phyloP scores from a whole-genome alignment of 2,888 invertebrate genomes.

The Catocala nupta region DNA sequence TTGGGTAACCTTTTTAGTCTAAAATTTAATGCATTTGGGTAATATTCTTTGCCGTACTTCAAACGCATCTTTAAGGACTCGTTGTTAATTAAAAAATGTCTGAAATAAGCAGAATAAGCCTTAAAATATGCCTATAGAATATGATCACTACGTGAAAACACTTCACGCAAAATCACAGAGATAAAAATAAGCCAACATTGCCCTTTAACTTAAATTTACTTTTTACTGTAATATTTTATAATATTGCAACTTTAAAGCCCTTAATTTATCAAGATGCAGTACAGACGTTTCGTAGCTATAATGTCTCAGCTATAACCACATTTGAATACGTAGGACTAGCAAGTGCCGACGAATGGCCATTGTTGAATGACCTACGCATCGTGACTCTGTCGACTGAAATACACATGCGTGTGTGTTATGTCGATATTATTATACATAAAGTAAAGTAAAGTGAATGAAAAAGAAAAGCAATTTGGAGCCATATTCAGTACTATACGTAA shows the following conservation, averaged over 20 bases:
- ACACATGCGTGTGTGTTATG: slow-evolving; percentile 9
- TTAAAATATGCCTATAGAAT: neutral
- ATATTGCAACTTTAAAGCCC: slow-evolving; percentile 2
- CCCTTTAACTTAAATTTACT: neutral
- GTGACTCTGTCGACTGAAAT: slow-evolving; percentile 10
- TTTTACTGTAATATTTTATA: neutral
- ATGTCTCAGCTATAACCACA: slow-evolving; percentile 20
- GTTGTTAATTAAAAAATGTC: slow-evolving; percentile 5
- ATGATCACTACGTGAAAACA: neutral
- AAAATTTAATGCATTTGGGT: slow-evolving; percentile 28
- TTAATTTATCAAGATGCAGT: slow-evolving; percentile 5
- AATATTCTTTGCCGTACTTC: slow-evolving; percentile 26
- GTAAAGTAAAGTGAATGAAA: slow-evolving; percentile 11
- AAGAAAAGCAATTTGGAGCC: slow-evolving; percentile 32
- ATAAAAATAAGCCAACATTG: neutral
- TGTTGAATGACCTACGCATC: slow-evolving; percentile 9
- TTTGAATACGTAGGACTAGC: slow-evolving; percentile 15
- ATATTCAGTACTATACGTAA: slow-evolving; percentile 45
- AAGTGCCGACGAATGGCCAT: slow-evolving; percentile 13
- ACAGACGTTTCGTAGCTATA: slow-evolving; percentile 25
- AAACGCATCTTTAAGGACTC: slow-evolving; percentile 20
- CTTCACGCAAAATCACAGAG: neutral
- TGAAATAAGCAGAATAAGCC: neutral
- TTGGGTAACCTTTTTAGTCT: slow-evolving; percentile 24
- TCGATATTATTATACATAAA: slow-evolving; percentile 10